Base-by-base conservation (phyloP, 2,797 vertebrate species). In the Leptodactylus fallax region DNA sequence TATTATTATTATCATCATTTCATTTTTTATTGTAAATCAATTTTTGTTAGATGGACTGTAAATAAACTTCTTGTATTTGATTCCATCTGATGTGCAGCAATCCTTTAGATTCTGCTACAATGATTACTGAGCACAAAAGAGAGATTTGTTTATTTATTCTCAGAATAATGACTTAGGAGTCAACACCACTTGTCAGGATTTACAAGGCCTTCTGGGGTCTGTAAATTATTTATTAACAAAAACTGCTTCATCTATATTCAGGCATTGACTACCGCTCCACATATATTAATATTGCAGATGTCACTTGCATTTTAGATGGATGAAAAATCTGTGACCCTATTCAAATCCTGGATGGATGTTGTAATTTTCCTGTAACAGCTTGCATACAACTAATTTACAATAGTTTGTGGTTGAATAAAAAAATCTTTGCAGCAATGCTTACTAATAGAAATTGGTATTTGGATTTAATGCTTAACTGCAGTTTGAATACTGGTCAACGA, bases 211-310 rank as follows among this genome's bases (percentile, higher is more conserved):
- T 89, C 84, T 83, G 85, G 87, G 83, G 72, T 86, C 84, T 89
- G 79, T 89, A 89, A 86, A 89, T 86, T 78, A 89, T 89, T 86
- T 86, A 89, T 89, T 60, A 86, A 89, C 51, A 79, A 77, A 78
- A 79, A 63, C 61, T 13, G 65, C 60, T 82, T 86, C 80, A 86
- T 86, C 88, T 89, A 86, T 72, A 83, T 86, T 84, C 79, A 79
- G 84, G 60, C 88, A 86, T 83, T 86, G 88, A 86, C 84, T 86
- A 72, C 61, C 14, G 61, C 88, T 83, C 53, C 36, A 79, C 85
- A 83, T 86, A 83, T 86, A 86, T 89, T 86, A 89, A 89, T 89
- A 86, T 82, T 89, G 83, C 87, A 89, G 83, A 89, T 89, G 87
- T 86, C 76, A 79, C 72, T 79, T 81, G 58, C 45, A 61, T 86